phyloP scores from a whole-genome alignment of 2,113 vertebrate species.

The western clawed frog (Xenopus tropicalis) region UCB_Xtro_10.0 CM004451.2:53054501-53055000 shows the following conservation, averaged over 20 bases:
- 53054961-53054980: not conserved
- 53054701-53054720: conserved; percentile 43
- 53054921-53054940: not conserved
- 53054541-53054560: conserved; percentile 47
- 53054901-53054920: not conserved
- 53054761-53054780: conserved; percentile 26
- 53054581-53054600: conserved; percentile 40
- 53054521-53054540: conserved; percentile 55
- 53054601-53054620: conserved; percentile 50
- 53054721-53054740: conserved; percentile 26
- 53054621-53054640: conserved; percentile 34
- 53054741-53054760: conserved; percentile 38
- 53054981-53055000: no score
- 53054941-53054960: not conserved
- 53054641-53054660: conserved; percentile 45
- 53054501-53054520: conserved; percentile 36
- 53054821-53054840: not conserved
- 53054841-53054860: not conserved
- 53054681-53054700: conserved; percentile 29
- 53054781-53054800: conserved; percentile 4
- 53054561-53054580: conserved; percentile 57
- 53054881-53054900: not conserved
- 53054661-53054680: conserved; percentile 29
- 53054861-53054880: not conserved
- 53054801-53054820: not conserved